These are phyloP conservation scores for Pantherophis alleghaniensis DNA, from an alignment of 2,797 vertebrate species.

Conservation along the genomic window DNA sequence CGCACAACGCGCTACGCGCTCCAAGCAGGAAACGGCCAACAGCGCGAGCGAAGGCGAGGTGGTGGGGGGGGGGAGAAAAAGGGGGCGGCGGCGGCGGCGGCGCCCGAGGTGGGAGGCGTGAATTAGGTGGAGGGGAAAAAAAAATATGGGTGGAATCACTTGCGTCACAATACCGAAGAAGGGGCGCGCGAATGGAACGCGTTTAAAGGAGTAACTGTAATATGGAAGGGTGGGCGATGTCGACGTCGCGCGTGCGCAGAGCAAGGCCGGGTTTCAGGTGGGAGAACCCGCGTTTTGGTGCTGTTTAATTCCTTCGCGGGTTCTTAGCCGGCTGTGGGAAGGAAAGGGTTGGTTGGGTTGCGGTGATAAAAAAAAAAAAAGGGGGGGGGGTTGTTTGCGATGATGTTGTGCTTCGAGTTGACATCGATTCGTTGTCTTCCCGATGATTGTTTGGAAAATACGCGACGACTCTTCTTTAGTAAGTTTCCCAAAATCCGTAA, in stretches of 20 bases:
- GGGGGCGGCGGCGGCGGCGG: background rate
- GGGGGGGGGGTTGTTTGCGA: too few relatives aligned
- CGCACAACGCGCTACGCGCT: background rate
- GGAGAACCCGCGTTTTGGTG: too few relatives aligned
- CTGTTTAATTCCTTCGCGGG: background rate
- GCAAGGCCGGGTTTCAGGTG: background rate
- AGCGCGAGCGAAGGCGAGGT: background rate
- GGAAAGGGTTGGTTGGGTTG: background rate
- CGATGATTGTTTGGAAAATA: background rate
- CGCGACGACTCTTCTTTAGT: background rate
- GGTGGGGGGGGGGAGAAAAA: background rate
- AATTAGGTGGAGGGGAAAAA: background rate
- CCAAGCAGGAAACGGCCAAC: background rate
- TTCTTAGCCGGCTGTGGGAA: background rate
- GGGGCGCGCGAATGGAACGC: background rate
- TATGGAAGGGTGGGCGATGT: background rate
- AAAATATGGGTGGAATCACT: background rate
- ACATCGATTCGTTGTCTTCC: background rate
- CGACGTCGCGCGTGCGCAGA: background rate
- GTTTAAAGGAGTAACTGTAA: background rate
- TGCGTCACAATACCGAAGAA: constrained; percentile 33
- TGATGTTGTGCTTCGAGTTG: background rate
- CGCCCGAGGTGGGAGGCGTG: background rate
- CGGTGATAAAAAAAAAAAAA: too few relatives aligned
- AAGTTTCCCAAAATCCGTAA: too few relatives aligned